A percentile compares a stretch with the other conserved stretches of the same genome.
These are phyloP conservation scores for Ciconia stormi DNA, from an alignment of 2,113 vertebrate species.

Conservation along the genomic window DNA sequence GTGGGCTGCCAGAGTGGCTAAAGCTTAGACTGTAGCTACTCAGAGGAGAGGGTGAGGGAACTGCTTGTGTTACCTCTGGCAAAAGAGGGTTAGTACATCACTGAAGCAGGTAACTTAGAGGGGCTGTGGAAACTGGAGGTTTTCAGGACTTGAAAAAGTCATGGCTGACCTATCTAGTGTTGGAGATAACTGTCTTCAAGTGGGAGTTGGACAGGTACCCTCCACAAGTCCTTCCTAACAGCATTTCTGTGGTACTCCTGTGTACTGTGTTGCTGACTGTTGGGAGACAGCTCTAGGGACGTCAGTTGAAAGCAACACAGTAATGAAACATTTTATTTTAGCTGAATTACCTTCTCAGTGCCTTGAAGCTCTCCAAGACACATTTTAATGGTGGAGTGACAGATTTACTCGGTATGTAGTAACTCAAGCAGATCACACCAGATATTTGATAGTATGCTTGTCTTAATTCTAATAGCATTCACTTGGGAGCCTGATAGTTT, in stretches of 20 bases:
- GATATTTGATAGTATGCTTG: not conserved
- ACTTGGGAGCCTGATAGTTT: constrained; percentile 24
- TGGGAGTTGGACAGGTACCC: not conserved
- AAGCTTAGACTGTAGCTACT: not conserved
- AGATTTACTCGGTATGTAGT: not conserved
- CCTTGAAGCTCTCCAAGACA: not conserved
- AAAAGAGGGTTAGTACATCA: accelerated
- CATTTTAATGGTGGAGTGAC: not conserved
- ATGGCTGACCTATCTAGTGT: not conserved
- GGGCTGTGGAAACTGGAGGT: not conserved
- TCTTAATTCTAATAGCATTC: constrained; percentile 18
- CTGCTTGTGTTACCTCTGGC: not conserved
- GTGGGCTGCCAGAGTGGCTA: not conserved
- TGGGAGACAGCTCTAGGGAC: not conserved
- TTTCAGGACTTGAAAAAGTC: not conserved
- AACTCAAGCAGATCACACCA: constrained; percentile 8
- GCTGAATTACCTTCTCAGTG: not conserved
- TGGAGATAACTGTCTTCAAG: not conserved
- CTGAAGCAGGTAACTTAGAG: not conserved
- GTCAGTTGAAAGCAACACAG: not conserved
- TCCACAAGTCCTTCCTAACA: not conserved
- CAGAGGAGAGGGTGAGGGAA: not conserved
- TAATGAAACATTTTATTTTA: not conserved
- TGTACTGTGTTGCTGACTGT: not conserved
- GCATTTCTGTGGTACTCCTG: not conserved